phyloP scores from a whole-genome alignment of 2,113 vertebrate species.

The Clupea harengus region DNA sequence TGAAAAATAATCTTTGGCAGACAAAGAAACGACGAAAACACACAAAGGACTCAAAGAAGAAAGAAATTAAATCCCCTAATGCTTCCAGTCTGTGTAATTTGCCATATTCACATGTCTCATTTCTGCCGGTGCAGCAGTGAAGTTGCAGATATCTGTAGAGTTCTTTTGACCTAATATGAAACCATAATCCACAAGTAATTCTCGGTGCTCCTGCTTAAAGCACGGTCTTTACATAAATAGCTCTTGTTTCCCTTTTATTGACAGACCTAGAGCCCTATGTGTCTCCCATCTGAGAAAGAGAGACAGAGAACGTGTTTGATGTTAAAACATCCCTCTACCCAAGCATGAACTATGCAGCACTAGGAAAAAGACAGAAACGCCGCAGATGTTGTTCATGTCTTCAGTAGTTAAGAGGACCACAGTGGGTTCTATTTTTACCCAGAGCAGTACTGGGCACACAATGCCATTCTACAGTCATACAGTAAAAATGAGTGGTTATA shows the following conservation, averaged over 20 bases:
- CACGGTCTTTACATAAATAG: conserved; percentile 32
- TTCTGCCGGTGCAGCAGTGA: conserved; percentile 23
- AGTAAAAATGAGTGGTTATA: neutral
- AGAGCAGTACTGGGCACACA: neutral
- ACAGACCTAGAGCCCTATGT: conserved; percentile 22
- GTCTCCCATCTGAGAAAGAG: conserved; percentile 1
- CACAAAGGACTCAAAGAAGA: conserved; percentile 38
- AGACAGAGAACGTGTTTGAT: neutral
- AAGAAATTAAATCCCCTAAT: conserved; percentile 34
- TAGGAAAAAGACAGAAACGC: neutral
- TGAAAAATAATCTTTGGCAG: conserved; percentile 26
- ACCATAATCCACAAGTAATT: conserved; percentile 44
- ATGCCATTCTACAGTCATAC: neutral
- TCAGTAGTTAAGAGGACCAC: neutral
- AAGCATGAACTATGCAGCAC: conserved; percentile 1
- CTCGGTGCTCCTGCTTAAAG: conserved; percentile 1
- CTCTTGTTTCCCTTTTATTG: conserved; percentile 1
- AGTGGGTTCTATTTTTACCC: neutral
- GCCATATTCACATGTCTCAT: conserved; percentile 26
- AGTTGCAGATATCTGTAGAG: conserved; percentile 35
- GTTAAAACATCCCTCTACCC: conserved; percentile 20
- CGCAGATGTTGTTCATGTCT: neutral
- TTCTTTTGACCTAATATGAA: conserved; percentile 41
- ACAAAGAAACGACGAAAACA: conserved; percentile 27
- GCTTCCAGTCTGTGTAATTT: conserved; percentile 37